Percentiles rank a stretch among this genome's conserved stretches.
Conservation (phyloP, 2,113 vertebrate genomes). For the Perca flavescens region DNA sequence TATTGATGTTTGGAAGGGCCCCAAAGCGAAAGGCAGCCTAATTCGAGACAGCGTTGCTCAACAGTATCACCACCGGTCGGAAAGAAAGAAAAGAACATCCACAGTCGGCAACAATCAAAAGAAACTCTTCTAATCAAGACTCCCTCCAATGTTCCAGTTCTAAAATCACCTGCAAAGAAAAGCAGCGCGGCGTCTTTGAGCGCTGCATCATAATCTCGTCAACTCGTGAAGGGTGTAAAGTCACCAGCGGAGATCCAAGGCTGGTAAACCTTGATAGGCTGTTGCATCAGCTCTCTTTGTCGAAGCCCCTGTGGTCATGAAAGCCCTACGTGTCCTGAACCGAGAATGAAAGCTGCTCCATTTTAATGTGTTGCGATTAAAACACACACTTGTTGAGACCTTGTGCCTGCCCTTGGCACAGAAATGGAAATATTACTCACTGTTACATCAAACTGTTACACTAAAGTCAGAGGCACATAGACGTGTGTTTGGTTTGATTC, state of each 20-base stretch:
- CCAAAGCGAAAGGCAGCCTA: not conserved
- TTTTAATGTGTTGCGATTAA: slow-evolving; percentile 75
- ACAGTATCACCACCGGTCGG: not conserved
- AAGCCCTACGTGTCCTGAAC: slow-evolving; percentile 74
- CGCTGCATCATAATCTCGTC: slow-evolving; percentile 43
- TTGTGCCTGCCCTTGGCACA: slow-evolving; percentile 76
- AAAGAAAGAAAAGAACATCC: not conserved
- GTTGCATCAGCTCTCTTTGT: slow-evolving; percentile 72
- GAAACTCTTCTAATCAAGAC: slow-evolving; percentile 27
- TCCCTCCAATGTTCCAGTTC: slow-evolving; percentile 12
- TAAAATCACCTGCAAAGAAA: slow-evolving; percentile 45
- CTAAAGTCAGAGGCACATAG: slow-evolving; percentile 25
- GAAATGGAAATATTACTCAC: slow-evolving; percentile 67
- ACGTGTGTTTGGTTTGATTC: slow-evolving; percentile 54
- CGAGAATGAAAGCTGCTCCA: slow-evolving; percentile 63
- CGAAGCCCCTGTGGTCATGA: slow-evolving; percentile 68
- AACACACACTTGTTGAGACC: slow-evolving; percentile 66
- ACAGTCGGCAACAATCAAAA: slow-evolving; percentile 20
- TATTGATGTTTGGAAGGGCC: not conserved
- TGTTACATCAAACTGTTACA: slow-evolving; percentile 76
- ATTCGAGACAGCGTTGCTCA: not conserved
- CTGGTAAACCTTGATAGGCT: slow-evolving; percentile 64
- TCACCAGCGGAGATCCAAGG: slow-evolving; percentile 72
- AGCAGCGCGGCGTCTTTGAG: slow-evolving; percentile 40
- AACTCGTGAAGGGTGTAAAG: slow-evolving; percentile 50